phyloP scores from a whole-genome alignment of 2,888 invertebrate species.

The Oligia latruncula region DNA sequence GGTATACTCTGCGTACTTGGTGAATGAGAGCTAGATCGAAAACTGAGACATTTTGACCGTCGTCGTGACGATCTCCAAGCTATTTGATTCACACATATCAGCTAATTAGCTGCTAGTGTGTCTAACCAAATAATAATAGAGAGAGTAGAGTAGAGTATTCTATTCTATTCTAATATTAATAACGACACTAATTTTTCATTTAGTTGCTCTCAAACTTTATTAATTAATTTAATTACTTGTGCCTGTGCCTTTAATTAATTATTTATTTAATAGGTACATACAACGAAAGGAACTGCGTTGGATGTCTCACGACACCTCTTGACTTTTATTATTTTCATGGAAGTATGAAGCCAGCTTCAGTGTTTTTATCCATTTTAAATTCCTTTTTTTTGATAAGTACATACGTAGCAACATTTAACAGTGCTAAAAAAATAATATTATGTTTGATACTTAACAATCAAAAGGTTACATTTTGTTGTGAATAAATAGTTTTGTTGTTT shows the following conservation, averaged over 20 bases:
- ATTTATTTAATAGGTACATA: background rate
- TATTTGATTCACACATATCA: too few relatives aligned
- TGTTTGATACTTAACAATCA: conserved; percentile 3
- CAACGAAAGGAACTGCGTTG: background rate
- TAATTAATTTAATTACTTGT: background rate
- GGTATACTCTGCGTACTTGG: too few relatives aligned
- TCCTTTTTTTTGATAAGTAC: conserved; percentile 18
- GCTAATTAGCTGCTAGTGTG: too few relatives aligned
- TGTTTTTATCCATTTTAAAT: conserved; percentile 18
- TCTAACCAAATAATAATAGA: too few relatives aligned
- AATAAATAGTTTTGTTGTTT: background rate
- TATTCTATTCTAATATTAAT: too few relatives aligned
- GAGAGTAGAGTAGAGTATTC: too few relatives aligned
- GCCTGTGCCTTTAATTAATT: background rate
- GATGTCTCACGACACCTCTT: background rate
- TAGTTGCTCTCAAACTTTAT: background rate
- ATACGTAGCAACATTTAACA: background rate
- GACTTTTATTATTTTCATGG: background rate
- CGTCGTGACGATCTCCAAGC: too few relatives aligned
- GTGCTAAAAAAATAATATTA: conserved; percentile 5
- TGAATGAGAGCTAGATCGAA: too few relatives aligned
- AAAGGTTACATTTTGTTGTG: conserved; percentile 13
- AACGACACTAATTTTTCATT: background rate
- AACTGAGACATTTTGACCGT: background rate
- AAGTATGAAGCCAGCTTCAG: background rate